A percentile compares a stretch with the other conserved stretches of the same genome.
phyloP scores from a whole-genome alignment of 2,888 invertebrate species.

The Bombylius major region DNA sequence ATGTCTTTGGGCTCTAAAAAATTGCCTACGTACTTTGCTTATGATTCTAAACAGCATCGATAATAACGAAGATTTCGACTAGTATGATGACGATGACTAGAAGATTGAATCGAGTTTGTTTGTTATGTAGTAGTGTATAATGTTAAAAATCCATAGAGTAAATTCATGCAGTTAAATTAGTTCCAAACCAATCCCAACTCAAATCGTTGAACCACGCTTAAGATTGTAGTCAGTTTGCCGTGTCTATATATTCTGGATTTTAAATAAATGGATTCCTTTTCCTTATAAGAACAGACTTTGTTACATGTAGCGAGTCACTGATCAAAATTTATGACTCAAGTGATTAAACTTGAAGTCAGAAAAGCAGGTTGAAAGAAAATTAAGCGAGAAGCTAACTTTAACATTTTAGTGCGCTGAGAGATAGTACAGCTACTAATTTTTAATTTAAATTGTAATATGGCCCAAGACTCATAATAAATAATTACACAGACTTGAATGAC shows the following conservation, averaged over 20 bases:
- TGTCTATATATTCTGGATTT: conserved; percentile 23
- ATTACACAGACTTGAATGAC: not conserved
- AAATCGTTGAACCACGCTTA: not conserved
- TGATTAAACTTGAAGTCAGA: conserved; percentile 19
- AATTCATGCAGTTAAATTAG: too few relatives aligned
- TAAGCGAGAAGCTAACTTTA: not conserved
- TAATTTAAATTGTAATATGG: not conserved
- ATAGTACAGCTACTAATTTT: not conserved
- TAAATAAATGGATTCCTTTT: conserved; percentile 19
- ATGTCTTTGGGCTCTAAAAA: conserved; percentile 11
- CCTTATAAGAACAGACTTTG: conserved; percentile 4
- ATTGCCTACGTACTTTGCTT: conserved; percentile 4
- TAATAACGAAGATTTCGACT: not conserved
- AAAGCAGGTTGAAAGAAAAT: not conserved
- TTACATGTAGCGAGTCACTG: conserved; percentile 17
- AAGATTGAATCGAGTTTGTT: not conserved
- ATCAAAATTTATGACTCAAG: conserved; percentile 20
- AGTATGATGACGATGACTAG: not conserved
- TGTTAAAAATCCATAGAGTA: too few relatives aligned
- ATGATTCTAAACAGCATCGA: not conserved
- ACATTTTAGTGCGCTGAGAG: not conserved
- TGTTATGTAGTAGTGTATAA: too few relatives aligned
- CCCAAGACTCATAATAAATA: not conserved
- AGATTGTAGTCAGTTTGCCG: conserved; percentile 11
- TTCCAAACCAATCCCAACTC: too few relatives aligned